phyloP scores from a whole-genome alignment of 2,797 vertebrate genomes.

The Phalloptychus januarius region DNA sequence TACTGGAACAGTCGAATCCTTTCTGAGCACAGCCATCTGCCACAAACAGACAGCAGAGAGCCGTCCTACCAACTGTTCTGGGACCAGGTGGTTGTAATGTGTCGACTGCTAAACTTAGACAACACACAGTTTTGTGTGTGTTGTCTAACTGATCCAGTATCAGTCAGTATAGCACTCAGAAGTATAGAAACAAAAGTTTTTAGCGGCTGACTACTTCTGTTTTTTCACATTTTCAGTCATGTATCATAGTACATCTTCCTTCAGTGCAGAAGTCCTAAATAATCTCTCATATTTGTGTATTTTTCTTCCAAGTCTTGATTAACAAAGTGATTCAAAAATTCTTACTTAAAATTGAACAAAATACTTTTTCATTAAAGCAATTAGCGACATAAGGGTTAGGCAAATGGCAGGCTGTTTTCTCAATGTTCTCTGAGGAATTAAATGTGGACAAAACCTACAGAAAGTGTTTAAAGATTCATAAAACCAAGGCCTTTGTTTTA shows the following conservation, averaged over 20 bases:
- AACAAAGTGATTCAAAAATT: neutral
- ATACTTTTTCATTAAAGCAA: no score
- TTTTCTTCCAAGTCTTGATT: neutral
- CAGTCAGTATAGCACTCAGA: conserved; percentile 5
- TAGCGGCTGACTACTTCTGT: neutral
- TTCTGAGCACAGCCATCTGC: conserved; percentile 57
- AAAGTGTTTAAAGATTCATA: no score
- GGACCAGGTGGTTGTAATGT: conserved; percentile 55
- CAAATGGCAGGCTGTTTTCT: no score
- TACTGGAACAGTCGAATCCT: conserved; percentile 57
- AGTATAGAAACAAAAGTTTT: neutral
- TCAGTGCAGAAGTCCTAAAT: neutral
- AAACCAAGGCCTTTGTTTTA: no score
- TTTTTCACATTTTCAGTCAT: neutral
- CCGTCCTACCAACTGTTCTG: conserved; percentile 50
- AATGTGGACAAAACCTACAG: no score
- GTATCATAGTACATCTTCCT: neutral
- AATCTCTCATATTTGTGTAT: neutral
- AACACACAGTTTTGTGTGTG: conserved; percentile 11
- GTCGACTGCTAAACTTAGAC: conserved; percentile 54
- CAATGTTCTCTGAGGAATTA: no score
- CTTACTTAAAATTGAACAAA: no score
- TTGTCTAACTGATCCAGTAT: conserved; percentile 35
- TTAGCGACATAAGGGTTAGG: no score
- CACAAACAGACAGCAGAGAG: conserved; percentile 43